Evolutionary conservation across 2,797 vertebrate genomes (phyloP).

Genomic region (Aviceda leuphotes): DNA sequence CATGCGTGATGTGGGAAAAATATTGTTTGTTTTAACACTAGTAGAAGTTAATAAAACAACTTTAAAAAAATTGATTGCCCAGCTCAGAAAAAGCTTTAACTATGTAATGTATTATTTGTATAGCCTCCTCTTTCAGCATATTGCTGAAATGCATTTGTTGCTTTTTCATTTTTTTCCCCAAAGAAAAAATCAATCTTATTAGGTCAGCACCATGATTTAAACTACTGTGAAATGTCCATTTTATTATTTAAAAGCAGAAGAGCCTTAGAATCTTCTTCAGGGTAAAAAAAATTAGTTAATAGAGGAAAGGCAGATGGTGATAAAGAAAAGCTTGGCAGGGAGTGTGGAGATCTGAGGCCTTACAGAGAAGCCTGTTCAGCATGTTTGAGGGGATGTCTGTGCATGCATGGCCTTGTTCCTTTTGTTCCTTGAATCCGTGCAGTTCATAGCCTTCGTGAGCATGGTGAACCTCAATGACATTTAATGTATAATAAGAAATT

Average conservation of each 20-base stretch:
- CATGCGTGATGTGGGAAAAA: rapidly evolving
- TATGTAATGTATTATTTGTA: background rate
- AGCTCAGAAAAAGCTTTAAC: background rate
- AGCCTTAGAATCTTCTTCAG: slow-evolving; percentile 12
- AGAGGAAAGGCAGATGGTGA: slow-evolving; percentile 25
- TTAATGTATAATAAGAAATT: slow-evolving; percentile 21
- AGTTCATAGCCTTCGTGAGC: background rate
- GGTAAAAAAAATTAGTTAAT: background rate
- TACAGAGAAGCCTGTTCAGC: background rate
- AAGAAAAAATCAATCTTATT: background rate
- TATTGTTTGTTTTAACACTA: background rate
- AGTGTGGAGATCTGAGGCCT: slow-evolving; percentile 40
- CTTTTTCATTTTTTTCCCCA: background rate
- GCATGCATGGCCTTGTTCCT: background rate
- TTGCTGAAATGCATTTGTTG: background rate
- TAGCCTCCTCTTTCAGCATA: background rate
- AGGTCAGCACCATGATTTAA: background rate
- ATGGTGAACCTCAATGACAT: background rate
- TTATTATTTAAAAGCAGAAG: slow-evolving; percentile 17
- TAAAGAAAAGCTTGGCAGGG: slow-evolving; percentile 53
- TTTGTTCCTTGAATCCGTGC: slow-evolving; percentile 5
- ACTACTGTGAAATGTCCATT: background rate
- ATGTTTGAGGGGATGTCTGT: background rate
- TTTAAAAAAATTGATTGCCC: background rate
- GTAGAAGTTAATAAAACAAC: background rate